Conservation (phyloP, 2,113 vertebrate species). For the Hystrix brachyura region DNA sequence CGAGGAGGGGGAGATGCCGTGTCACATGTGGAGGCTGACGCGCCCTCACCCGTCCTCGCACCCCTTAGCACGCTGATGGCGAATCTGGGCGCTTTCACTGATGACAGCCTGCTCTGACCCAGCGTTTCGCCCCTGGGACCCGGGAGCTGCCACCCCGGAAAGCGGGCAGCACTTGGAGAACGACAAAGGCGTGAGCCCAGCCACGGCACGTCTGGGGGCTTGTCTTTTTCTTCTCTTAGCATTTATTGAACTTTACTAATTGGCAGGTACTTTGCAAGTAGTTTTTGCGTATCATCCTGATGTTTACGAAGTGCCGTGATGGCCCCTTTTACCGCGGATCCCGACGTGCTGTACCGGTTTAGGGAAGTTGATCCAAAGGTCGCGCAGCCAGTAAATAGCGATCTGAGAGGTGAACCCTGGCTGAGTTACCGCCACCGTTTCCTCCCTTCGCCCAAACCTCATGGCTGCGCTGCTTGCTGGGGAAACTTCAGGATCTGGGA, state of each 20-base stretch:
- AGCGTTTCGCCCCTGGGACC: not conserved
- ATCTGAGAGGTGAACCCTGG: not conserved
- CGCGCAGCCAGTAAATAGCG: not conserved
- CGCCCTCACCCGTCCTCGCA: not conserved
- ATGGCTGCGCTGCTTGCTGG: not conserved
- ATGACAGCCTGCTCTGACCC: not conserved
- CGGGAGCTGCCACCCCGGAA: not conserved
- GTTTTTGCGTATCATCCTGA: not conserved
- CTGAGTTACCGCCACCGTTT: not conserved
- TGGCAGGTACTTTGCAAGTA: not conserved
- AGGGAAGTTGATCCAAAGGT: not conserved
- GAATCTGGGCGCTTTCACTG: too few species aligned
- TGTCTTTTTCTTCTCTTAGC: not conserved
- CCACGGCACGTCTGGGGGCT: not conserved
- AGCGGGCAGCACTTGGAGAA: rapidly evolving
- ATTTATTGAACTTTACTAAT: not conserved
- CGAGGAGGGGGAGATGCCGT: not conserved
- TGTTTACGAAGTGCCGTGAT: not conserved
- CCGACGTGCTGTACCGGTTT: not conserved
- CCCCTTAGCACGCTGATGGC: not conserved
- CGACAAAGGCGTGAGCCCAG: too few species aligned
- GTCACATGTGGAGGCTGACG: not conserved
- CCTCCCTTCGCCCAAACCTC: not conserved
- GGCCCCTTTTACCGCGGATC: not conserved
- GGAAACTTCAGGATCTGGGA: not conserved